Evolutionary conservation across 2,797 vertebrate species (phyloP).

Genomic region (Ctenochaetus hawaiiensis): DNA sequence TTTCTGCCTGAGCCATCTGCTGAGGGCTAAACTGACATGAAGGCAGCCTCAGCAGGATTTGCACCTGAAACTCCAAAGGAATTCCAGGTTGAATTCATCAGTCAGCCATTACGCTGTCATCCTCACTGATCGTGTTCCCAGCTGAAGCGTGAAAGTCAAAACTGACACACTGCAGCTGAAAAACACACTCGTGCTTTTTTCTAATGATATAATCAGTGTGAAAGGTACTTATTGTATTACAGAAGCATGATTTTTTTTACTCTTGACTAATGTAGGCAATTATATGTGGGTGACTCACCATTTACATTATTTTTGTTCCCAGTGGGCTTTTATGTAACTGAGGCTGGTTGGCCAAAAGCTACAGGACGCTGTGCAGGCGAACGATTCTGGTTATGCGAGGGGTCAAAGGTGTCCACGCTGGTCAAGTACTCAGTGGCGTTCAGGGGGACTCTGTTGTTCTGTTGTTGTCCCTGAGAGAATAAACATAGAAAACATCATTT

Average conservation of each 20-base stretch:
- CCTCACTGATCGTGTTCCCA: slow-evolving; percentile 2
- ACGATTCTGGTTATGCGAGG: neutral
- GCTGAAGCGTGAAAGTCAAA: slow-evolving; percentile 21
- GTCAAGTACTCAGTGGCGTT: slow-evolving; percentile 27
- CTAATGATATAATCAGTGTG: slow-evolving; percentile 5
- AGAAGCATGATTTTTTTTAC: neutral
- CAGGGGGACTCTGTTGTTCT: slow-evolving; percentile 31
- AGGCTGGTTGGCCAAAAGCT: slow-evolving; percentile 13
- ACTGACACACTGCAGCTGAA: neutral
- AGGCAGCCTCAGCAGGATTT: slow-evolving; percentile 20
- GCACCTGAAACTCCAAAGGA: slow-evolving; percentile 31
- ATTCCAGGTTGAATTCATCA: slow-evolving; percentile 21
- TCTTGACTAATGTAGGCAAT: slow-evolving; percentile 3
- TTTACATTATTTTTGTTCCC: slow-evolving; percentile 12
- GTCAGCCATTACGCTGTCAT: neutral
- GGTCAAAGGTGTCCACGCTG: slow-evolving; percentile 49
- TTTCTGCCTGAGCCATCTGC: slow-evolving; percentile 51
- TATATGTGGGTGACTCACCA: neutral
- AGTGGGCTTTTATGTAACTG: slow-evolving; percentile 30
- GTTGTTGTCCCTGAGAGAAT: slow-evolving; percentile 38
- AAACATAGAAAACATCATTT: slow-evolving; percentile 55
- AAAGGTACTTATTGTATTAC: slow-evolving; percentile 4
- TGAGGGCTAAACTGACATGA: slow-evolving; percentile 27
- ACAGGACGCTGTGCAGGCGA: slow-evolving; percentile 16
- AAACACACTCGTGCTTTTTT: neutral